Conservation (phyloP, 1,140 invertebrate species). For the Cydia strobilella region DNA sequence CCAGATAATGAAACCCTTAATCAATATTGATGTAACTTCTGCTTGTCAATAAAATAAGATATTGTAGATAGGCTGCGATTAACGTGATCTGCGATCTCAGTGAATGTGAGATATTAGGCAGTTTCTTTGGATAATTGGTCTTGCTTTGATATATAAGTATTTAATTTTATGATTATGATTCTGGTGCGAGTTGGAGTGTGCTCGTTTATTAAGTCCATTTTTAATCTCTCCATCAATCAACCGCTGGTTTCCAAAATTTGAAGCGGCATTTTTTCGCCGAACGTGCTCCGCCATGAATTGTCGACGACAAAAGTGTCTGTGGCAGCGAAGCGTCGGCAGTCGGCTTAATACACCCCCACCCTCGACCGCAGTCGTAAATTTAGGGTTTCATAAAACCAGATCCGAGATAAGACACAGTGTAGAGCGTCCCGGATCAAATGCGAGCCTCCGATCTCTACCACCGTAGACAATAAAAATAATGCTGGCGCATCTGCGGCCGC, state of each 20-base stretch:
- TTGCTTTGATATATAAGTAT: neutral
- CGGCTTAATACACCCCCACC: slow-evolving; percentile 71
- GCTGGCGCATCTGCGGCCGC: slow-evolving; percentile 68
- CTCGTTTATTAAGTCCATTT: slow-evolving; percentile 12
- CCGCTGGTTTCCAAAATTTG: slow-evolving; percentile 56
- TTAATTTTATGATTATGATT: neutral
- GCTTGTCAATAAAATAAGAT: slow-evolving; percentile 41
- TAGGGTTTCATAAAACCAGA: slow-evolving; percentile 80
- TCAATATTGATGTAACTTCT: slow-evolving; percentile 36
- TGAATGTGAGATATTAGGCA: neutral
- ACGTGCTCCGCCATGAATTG: slow-evolving; percentile 74
- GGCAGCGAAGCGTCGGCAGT: slow-evolving; percentile 63
- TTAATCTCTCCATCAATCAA: slow-evolving; percentile 59
- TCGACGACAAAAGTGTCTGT: slow-evolving; percentile 75
- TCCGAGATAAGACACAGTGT: slow-evolving; percentile 79
- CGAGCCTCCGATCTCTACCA: slow-evolving; percentile 61
- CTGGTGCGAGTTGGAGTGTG: neutral
- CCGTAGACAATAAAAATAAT: slow-evolving; percentile 76
- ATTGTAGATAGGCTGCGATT: neutral
- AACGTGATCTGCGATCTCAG: too few species aligned
- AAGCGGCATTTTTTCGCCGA: slow-evolving; percentile 69
- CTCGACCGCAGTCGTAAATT: slow-evolving; percentile 77
- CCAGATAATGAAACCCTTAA: slow-evolving; percentile 33
- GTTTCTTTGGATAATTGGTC: neutral
- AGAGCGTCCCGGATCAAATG: slow-evolving; percentile 75